Conservation (phyloP, 2,797 vertebrate genomes). For the Setipinna tenuifilis region DNA sequence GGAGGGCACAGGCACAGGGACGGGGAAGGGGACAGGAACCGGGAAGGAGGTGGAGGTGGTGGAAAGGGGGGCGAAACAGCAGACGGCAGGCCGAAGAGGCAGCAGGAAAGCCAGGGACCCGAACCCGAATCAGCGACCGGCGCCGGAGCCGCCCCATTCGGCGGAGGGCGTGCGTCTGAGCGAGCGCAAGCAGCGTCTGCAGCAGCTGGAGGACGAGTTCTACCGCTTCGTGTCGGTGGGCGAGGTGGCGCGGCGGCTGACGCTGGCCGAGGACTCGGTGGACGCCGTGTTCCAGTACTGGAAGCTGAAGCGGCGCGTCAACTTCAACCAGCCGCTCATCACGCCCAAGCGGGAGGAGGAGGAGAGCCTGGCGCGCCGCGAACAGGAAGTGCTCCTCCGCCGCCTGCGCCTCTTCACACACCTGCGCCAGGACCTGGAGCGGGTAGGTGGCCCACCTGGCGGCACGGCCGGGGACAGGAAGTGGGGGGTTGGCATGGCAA, state of each 20-base stretch:
- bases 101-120: conserved; percentile 54
- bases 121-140: conserved; percentile 43
- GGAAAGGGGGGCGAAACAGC: no score
- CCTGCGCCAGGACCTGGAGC: conserved; percentile 95
- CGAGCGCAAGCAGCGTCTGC: conserved; percentile 90
- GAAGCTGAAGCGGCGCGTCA: conserved; percentile 94
- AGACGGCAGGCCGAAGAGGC: conserved; percentile 47
- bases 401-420: conserved; percentile 96
- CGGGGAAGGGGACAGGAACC: conserved; percentile 64
- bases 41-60: conserved; percentile 55
- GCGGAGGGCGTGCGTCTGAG: conserved; percentile 82
- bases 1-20: conserved; percentile 57
- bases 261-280: conserved; percentile 80
- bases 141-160: conserved; percentile 44
- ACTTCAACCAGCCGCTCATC: conserved; percentile 94
- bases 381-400: conserved; percentile 92
- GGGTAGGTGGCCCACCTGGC: conserved; percentile 78
- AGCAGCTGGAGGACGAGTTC: conserved; percentile 94
- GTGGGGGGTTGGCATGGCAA: background rate
- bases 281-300: conserved; percentile 96
- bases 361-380: conserved; percentile 91
- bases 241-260: conserved; percentile 81
- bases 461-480: background rate
- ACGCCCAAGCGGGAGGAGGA: conserved; percentile 96
- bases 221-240: conserved; percentile 84